Conservation (phyloP, 92 coral and sea anemone species). For the Porites rus region DNA sequence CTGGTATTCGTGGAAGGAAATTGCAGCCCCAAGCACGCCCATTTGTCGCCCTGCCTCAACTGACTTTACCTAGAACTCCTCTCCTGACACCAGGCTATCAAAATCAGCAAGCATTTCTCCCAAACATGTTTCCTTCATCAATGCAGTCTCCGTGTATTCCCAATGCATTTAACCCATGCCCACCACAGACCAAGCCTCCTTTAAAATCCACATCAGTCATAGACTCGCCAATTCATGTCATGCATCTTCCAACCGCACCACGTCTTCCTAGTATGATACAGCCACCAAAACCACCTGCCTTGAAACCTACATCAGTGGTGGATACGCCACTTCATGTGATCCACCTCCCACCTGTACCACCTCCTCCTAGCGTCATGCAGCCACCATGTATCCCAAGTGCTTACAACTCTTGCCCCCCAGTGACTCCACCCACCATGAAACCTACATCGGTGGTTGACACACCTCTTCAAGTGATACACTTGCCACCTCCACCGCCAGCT, state of each 20-base stretch:
- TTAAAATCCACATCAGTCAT: neutral
- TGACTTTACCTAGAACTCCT: slow-evolving; percentile 28
- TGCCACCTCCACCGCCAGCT: slow-evolving; percentile 29
- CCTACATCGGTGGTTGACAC: slow-evolving; percentile 9
- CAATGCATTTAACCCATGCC: slow-evolving; percentile 37
- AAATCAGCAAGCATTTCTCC: slow-evolving; percentile 27
- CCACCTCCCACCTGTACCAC: slow-evolving; percentile 26
- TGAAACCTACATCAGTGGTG: neutral
- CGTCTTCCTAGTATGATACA: slow-evolving; percentile 21
- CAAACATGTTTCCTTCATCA: neutral
- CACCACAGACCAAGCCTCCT: neutral
- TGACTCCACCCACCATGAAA: neutral
- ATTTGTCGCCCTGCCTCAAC: neutral
- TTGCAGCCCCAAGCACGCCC: slow-evolving; percentile 25
- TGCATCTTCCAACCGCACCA: slow-evolving; percentile 21
- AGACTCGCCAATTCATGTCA: slow-evolving; percentile 29
- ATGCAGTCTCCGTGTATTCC: slow-evolving; percentile 66
- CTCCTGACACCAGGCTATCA: neutral
- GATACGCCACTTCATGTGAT: slow-evolving; percentile 33
- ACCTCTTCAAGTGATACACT: slow-evolving; percentile 34
- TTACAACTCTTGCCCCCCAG: slow-evolving; percentile 39
- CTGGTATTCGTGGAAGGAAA: neutral
- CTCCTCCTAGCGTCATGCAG: neutral
- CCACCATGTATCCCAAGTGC: slow-evolving; percentile 66
- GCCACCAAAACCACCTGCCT: slow-evolving; percentile 41